Conservation (phyloP, 2,888 invertebrate genomes). For the Drosophila antonietae region DNA sequence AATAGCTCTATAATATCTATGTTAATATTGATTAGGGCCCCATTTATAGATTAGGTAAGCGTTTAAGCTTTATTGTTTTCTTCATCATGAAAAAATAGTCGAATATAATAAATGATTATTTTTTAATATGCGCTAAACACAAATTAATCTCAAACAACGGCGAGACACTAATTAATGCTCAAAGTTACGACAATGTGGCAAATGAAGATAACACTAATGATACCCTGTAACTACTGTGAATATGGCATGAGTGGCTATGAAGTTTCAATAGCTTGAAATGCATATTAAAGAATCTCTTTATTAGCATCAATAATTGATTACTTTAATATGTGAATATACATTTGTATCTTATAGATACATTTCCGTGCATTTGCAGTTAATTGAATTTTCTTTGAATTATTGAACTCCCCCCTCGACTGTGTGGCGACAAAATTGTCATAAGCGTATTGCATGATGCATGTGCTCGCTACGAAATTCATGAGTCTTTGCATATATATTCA, state of each 20-base stretch:
- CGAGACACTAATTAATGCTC: background rate
- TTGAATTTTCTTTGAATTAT: background rate
- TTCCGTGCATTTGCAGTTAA: background rate
- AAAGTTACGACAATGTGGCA: background rate
- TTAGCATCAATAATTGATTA: background rate
- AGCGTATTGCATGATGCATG: conserved; percentile 4
- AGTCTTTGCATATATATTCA: conserved; percentile 21
- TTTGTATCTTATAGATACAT: conserved; percentile 9
- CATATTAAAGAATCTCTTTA: background rate
- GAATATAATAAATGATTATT: conserved; percentile 1
- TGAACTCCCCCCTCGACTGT: conserved; percentile 3
- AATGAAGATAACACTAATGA: background rate
- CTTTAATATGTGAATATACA: background rate
- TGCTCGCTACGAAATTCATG: conserved; percentile 11
- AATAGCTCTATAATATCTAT: background rate
- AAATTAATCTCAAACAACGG: background rate
- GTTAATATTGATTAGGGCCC: background rate
- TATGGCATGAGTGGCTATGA: background rate
- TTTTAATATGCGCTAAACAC: conserved; percentile 5
- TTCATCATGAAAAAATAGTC: background rate
- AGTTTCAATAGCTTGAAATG: too few species aligned
- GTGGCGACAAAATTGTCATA: conserved; percentile 4
- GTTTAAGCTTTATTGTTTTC: conserved; percentile 1
- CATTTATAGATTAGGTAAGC: conserved; percentile 6
- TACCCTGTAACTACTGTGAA: background rate